Conservation (phyloP, 2,113 vertebrate genomes). For the Odocoileus virginianus region DNA sequence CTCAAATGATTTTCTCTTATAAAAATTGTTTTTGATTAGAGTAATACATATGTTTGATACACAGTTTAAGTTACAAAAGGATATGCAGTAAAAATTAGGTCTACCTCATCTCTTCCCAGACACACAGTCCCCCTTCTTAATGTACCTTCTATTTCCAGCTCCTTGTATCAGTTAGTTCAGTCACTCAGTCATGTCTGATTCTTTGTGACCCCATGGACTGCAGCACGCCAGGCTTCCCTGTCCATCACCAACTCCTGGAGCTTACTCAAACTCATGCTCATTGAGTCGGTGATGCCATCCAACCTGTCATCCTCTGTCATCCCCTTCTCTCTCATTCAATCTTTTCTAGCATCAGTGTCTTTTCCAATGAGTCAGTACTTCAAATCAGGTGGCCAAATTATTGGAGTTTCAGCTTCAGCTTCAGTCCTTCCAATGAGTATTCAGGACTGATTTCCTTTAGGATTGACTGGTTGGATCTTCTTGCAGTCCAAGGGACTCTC, state of each 20-base stretch:
- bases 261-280: neutral
- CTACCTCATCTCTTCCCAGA: neutral
- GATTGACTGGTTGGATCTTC: neutral
- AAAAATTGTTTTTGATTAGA: neutral
- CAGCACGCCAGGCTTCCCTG: neutral
- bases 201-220: neutral
- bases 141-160: neutral
- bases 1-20: neutral
- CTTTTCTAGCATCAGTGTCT: neutral
- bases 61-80: neutral
- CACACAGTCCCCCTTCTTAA: neutral
- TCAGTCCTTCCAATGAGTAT: neutral
- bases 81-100: neutral
- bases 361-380: neutral
- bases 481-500: neutral
- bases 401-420: neutral
- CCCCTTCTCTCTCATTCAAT: neutral
- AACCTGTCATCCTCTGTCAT: neutral
- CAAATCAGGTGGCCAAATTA: neutral
- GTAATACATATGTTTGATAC: neutral
- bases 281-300: neutral
- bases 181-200: accelerated
- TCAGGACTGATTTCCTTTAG: neutral
- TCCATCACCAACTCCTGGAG: neutral
- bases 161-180: neutral